Conservation (phyloP, 2,797 vertebrate genomes). For the Perodicticus potto region DNA sequence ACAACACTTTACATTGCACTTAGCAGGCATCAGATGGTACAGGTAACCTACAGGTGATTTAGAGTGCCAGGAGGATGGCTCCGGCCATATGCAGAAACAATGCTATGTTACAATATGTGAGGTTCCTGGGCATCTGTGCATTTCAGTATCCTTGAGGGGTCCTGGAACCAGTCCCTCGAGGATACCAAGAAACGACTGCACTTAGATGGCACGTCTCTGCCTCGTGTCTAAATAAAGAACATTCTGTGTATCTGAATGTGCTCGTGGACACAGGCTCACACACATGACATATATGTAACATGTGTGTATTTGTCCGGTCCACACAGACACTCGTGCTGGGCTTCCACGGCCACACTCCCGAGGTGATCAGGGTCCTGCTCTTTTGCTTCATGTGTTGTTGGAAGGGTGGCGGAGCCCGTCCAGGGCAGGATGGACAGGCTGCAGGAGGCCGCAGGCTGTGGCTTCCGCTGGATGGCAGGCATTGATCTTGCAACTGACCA, state of each 20-base stretch:
- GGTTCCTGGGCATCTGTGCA: no score
- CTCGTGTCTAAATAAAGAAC: no score
- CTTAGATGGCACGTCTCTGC: not conserved
- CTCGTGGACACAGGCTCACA: not conserved
- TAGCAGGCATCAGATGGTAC: not conserved
- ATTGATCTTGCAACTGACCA: not conserved
- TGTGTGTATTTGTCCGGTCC: not conserved
- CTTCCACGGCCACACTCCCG: not conserved
- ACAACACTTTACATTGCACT: not conserved
- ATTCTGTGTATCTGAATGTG: not conserved
- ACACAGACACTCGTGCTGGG: not conserved
- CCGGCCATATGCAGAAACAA: no score
- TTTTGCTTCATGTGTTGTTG: not conserved
- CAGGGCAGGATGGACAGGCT: not conserved
- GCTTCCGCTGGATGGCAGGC: not conserved
- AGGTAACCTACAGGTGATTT: not conserved
- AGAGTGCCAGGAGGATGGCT: not conserved
- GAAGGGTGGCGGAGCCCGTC: not conserved
- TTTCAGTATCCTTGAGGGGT: not conserved
- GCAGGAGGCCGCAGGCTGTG: not conserved
- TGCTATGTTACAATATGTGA: not conserved
- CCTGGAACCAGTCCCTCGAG: not conserved
- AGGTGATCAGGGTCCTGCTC: not conserved
- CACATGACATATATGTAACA: no score
- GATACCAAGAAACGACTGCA: not conserved